These are phyloP conservation scores for Sycophila texana DNA, from an alignment of 2,888 invertebrate species.

Conservation along the genomic window DNA sequence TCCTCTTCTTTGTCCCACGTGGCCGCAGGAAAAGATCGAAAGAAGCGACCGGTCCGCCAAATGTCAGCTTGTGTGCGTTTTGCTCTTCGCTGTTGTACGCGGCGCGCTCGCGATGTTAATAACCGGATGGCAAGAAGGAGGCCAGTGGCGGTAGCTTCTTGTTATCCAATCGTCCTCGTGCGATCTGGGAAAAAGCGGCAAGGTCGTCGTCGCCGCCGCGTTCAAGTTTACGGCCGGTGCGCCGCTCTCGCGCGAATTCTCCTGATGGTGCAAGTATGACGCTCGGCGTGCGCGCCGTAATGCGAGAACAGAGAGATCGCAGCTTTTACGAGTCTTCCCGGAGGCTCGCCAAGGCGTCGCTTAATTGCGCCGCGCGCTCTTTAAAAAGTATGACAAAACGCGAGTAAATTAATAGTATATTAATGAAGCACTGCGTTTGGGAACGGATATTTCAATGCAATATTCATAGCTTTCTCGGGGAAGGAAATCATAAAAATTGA, in stretches of 20 bases:
- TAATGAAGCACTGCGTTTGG: too few relatives aligned
- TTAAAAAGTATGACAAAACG: too few relatives aligned
- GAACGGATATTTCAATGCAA: too few relatives aligned
- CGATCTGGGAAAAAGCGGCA: conserved; percentile 30
- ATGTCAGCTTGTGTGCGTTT: not conserved
- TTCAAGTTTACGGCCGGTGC: not conserved
- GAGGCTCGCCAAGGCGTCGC: too few relatives aligned
- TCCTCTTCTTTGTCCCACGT: conserved; percentile 5
- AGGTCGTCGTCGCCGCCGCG: conserved; percentile 15
- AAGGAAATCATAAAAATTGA: too few relatives aligned
- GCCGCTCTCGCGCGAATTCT: not conserved
- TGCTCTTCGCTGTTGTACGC: not conserved
- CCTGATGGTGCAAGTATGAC: too few relatives aligned
- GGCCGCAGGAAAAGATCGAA: not conserved
- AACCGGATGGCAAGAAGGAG: conserved; percentile 15
- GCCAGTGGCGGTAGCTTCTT: conserved; percentile 1
- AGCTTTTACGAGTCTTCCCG: not conserved
- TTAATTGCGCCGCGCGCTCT: too few relatives aligned
- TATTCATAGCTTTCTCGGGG: too few relatives aligned
- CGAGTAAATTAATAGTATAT: too few relatives aligned
- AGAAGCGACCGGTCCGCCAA: not conserved
- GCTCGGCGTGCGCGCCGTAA: not conserved
- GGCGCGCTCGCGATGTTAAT: conserved; percentile 18
- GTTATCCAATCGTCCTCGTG: not conserved
- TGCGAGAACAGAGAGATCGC: not conserved